Conservation (phyloP, 2,888 invertebrate genomes). For the Stenodera caucasica region DNA sequence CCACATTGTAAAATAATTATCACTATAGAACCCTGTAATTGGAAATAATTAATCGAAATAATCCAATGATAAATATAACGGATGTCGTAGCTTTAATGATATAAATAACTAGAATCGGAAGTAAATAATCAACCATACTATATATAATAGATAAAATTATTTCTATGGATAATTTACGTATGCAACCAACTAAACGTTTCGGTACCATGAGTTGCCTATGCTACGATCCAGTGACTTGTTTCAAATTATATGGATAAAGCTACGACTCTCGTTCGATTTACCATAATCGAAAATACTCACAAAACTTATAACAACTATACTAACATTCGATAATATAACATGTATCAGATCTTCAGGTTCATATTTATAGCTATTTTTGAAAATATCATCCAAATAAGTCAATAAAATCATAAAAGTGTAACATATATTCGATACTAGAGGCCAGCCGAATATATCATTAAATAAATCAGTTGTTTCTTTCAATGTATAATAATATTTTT, state of each 20-base stretch:
- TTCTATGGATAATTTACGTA: no score
- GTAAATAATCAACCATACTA: no score
- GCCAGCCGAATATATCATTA: slow-evolving; percentile 9
- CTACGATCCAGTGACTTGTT: not conserved
- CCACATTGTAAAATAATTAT: slow-evolving; percentile 1
- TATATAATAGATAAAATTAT: no score
- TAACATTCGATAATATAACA: not conserved
- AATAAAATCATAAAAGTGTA: not conserved
- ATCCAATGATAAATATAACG: not conserved
- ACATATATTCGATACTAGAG: not conserved
- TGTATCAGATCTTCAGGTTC: not conserved
- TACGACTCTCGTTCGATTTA: not conserved
- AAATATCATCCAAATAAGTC: not conserved
- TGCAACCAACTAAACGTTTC: not conserved
- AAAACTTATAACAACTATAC: not conserved
- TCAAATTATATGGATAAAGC: not conserved
- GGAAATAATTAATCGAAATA: not conserved
- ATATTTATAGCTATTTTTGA: slow-evolving; percentile 7
- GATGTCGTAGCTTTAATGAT: not conserved
- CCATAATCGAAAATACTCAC: not conserved
- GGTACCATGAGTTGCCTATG: not conserved
- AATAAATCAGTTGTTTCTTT: slow-evolving; percentile 6
- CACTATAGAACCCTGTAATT: not conserved
- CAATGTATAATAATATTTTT: not conserved
- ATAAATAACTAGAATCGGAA: no score